A percentile compares a stretch with the other conserved stretches of the same genome.
These are phyloP conservation scores for Charanyca ferruginea DNA, from an alignment of 2,888 invertebrate genomes.

Conservation along the genomic window DNA sequence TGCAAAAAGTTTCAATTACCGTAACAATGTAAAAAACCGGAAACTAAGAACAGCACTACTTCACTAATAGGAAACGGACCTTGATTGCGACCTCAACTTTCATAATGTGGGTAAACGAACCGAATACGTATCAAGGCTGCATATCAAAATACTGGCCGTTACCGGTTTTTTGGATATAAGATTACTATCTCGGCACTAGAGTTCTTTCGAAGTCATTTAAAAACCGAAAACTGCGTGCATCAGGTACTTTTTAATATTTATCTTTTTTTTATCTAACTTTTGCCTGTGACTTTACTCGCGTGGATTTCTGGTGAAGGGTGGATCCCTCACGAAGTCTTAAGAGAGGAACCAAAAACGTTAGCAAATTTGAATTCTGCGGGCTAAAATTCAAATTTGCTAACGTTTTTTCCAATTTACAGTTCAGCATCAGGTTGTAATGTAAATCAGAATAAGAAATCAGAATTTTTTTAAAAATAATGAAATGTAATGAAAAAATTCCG, in stretches of 20 bases:
- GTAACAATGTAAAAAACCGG: constrained; percentile 57
- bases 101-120: constrained; percentile 70
- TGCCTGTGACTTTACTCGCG: neutral
- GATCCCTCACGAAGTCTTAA: no score
- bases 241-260: neutral
- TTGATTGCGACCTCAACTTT: constrained; percentile 72
- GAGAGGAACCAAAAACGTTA: no score
- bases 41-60: constrained; percentile 59
- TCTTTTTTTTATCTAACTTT: neutral
- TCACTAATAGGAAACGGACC: constrained; percentile 69
- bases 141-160: constrained; percentile 54
- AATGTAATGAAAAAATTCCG: no score
- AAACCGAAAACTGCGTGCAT: neutral
- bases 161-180: constrained; percentile 52
- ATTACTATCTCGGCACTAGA: constrained; percentile 38
- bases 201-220: constrained; percentile 25
- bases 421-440: no score
- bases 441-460: no score
- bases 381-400: no score
- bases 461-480: no score
- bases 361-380: no score
- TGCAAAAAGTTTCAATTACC: constrained; percentile 39
- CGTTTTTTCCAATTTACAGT: no score
- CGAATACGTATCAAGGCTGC: constrained; percentile 68
- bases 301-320: no score